These are phyloP conservation scores for Callyntrura sp. DNA, from an alignment of 2,888 invertebrate species.

Conservation along the genomic window DNA sequence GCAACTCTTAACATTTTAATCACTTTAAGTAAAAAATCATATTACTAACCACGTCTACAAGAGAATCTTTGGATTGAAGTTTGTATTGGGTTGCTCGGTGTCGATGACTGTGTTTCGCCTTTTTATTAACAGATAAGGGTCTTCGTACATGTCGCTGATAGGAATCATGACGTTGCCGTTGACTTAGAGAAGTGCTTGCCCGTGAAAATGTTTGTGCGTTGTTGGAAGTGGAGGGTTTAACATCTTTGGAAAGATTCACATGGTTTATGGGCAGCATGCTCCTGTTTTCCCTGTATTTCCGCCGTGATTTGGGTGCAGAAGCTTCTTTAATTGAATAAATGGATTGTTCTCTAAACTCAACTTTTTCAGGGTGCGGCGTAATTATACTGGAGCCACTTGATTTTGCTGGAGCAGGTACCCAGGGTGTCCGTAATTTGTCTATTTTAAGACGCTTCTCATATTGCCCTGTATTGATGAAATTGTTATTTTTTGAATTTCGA, in stretches of 20 bases:
- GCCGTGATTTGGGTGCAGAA: background rate
- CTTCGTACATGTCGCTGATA: background rate
- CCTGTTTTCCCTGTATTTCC: background rate
- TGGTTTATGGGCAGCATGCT: background rate
- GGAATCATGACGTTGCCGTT: background rate
- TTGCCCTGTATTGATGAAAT: background rate
- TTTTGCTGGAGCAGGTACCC: constrained; percentile 81
- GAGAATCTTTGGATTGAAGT: constrained; percentile 81
- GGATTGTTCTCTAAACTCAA: background rate
- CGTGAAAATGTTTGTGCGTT: background rate
- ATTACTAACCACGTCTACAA: constrained; percentile 81
- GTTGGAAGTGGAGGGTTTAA: background rate
- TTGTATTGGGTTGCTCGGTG: constrained; percentile 55
- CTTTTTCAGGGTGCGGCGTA: background rate
- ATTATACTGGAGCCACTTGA: constrained; percentile 50
- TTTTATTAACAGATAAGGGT: constrained; percentile 28
- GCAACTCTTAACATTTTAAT: no score
- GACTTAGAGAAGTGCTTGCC: background rate
- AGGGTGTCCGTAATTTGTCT: constrained; percentile 72
- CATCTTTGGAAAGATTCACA: background rate
- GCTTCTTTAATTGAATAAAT: constrained; percentile 18
- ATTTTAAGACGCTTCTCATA: constrained; percentile 13
- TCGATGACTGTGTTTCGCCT: constrained; percentile 23
- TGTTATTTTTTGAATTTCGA: no score
- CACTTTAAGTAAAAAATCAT: no score